Base-by-base conservation (phyloP, 1,140 invertebrate species). In the Diorhabda elongata region DNA sequence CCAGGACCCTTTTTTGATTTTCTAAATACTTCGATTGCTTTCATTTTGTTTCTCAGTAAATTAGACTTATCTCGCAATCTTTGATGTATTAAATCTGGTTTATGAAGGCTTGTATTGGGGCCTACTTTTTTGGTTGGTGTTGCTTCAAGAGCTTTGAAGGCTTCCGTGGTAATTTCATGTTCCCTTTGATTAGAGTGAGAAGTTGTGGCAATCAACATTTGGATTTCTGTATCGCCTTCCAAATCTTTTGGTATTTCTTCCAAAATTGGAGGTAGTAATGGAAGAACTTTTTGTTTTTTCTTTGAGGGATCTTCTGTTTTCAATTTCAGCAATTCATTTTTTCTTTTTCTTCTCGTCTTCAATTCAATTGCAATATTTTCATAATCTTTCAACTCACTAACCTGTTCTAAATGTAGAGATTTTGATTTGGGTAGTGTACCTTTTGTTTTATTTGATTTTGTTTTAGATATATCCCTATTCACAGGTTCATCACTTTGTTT, bases 11-110 rank as follows among this genome's bases (percentile, higher is more conserved):
- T 82, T 74, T 87, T 88, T 4, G 88, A 87, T 77, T 88, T 91
- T 73, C 88, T 86, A 73, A 91, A 88, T 65, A 91, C 71, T 80
- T 92, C 90, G 58, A 92, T 91, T 6, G 92, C 92, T 79, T 89
- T 89, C 52, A 90, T 74, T 82, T 91, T 93, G 61, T 87, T 90
- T 73, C 88, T 83, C 47, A 89, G 79, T 57, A 89, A 80, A 74
- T 85, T 84, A 66, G 83, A 81, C 79, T 88, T 87, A 66, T 90
- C 87, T 67, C 85, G 86, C 76, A 92, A 88, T 70, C 87, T 85
- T 78, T 93, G 91, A 1, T 90, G 90, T 78, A 93, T 93, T 2
- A 86, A 80, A 83, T 91, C 87, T 78, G 84, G 82, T 60, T 75
- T 73, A 9, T 76, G 75, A 44, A 75, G 43, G 56, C 47, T 52